A percentile compares a stretch with the other conserved stretches of the same genome.
phyloP scores from a whole-genome alignment of 1,140 invertebrate genomes.

The Ylistrum balloti region DNA sequence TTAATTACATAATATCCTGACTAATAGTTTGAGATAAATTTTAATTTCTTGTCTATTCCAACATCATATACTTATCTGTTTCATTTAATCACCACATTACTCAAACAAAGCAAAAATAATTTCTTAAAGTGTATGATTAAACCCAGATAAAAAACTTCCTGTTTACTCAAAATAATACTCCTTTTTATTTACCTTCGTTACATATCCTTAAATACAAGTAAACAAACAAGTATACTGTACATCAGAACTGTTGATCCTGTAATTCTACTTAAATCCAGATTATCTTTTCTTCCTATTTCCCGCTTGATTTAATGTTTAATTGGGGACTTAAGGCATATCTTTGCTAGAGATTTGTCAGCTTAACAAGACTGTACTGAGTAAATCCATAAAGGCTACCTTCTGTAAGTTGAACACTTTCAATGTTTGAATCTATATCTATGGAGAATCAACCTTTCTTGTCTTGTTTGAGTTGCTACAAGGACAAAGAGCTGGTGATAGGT shows the following conservation, averaged over 20 bases:
- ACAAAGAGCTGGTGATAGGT: no score
- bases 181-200: no score
- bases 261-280: neutral
- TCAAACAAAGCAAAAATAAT: no score
- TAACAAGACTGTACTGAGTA: no score
- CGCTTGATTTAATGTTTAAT: neutral
- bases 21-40: neutral
- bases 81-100: neutral
- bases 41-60: neutral
- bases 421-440: no score
- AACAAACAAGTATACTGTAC: no score
- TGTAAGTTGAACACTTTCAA: no score
- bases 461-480: no score
- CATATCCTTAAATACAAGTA: neutral
- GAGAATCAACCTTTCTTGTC: no score
- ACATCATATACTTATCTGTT: neutral
- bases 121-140: no score
- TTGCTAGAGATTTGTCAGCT: no score
- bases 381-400: no score
- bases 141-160: neutral
- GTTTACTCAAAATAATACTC: neutral
- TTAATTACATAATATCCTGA: neutral
- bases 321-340: neutral
- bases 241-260: neutral
- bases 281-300: neutral